Percentiles rank a stretch among this genome's conserved stretches.
Conservation (phyloP, 2,888 invertebrate species). For the Tanypteryx hageni region DNA sequence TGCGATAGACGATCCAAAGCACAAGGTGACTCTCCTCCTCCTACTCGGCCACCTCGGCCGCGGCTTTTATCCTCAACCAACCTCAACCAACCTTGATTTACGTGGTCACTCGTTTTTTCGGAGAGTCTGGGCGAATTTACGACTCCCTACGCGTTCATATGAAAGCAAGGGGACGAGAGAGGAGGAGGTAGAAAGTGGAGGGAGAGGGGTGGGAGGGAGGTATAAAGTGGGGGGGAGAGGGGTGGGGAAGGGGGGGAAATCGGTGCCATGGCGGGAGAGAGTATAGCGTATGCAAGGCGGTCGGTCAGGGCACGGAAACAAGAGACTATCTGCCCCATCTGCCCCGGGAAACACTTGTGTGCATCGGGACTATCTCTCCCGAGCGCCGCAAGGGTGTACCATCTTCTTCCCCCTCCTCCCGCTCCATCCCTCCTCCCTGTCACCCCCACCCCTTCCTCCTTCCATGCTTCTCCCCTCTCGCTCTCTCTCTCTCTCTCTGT, state of each 20-base stretch:
- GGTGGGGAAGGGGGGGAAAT: too few species aligned
- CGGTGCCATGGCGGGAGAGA: not conserved
- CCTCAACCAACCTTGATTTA: constrained; percentile 59
- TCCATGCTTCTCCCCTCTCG: not conserved
- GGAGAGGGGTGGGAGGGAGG: not conserved
- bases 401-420: not conserved
- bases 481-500: not conserved
- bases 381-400: not conserved
- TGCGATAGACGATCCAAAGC: constrained; percentile 64
- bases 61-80: constrained; percentile 39
- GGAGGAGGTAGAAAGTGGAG: not conserved
- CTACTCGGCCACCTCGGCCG: not conserved
- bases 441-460: not conserved
- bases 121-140: constrained; percentile 57
- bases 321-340: constrained; percentile 19
- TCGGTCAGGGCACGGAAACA: constrained; percentile 5
- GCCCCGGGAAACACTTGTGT: constrained; percentile 28
- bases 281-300: constrained; percentile 23
- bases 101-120: constrained; percentile 63
- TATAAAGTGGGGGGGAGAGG: not conserved
- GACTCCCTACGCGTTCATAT: constrained; percentile 51
- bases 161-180: constrained; percentile 37
- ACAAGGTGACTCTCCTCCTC: constrained; percentile 54
- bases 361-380: not conserved
- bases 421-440: not conserved